These are phyloP conservation scores for Xylota sylvarum DNA, from an alignment of 2,888 invertebrate genomes.

Conservation along the genomic window DNA sequence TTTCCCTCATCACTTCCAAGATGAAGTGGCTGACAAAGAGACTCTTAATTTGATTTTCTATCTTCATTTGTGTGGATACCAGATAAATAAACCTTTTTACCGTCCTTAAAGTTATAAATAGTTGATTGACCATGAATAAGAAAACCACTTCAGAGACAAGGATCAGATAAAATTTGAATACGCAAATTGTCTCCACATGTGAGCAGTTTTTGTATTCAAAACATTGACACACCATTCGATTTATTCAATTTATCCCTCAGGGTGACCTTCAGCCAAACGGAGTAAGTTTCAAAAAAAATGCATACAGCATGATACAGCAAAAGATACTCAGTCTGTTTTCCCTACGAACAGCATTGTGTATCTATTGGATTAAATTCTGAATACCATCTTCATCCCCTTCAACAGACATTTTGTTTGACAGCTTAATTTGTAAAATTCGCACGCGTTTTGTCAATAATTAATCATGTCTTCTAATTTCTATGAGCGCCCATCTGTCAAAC, in stretches of 20 bases:
- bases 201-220: background rate
- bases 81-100: background rate
- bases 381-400: background rate
- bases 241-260: background rate
- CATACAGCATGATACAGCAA: too few species aligned
- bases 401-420: background rate
- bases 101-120: background rate
- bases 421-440: slow-evolving; percentile 7
- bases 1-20: too few species aligned
- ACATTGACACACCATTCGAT: background rate
- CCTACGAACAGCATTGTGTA: too few species aligned
- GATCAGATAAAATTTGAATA: background rate
- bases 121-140: background rate
- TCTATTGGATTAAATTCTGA: background rate
- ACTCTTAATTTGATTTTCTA: background rate
- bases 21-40: background rate
- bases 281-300: too few species aligned
- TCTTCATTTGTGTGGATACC: background rate
- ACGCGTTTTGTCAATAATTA: slow-evolving; percentile 10
- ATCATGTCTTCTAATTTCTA: slow-evolving; percentile 6
- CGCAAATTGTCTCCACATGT: background rate
- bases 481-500: background rate
- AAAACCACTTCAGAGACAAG: background rate
- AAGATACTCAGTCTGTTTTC: too few species aligned
- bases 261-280: background rate